Evolutionary conservation across 2,797 vertebrate genomes (phyloP).

Genomic region (Pelodytes ibericus): DNA sequence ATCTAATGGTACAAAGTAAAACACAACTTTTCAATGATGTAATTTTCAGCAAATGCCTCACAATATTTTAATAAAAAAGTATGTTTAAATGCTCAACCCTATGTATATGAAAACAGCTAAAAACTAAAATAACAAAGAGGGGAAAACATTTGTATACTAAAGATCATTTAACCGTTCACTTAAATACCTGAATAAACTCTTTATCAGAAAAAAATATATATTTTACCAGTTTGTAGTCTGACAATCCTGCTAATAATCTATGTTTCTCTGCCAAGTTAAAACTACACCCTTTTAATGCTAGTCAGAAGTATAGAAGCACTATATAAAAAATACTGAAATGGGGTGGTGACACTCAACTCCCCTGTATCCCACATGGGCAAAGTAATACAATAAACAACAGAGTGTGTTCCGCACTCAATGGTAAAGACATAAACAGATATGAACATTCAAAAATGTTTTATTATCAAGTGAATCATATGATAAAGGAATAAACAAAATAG

Average conservation of each 20-base stretch:
- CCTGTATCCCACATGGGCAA: too few relatives aligned
- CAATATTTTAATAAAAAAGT: not conserved
- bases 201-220: not conserved
- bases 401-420: not conserved
- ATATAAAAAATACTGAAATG: too few relatives aligned
- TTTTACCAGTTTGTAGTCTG: not conserved
- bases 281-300: not conserved
- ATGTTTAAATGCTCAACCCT: not conserved
- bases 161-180: not conserved
- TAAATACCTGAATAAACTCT: not conserved
- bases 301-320: not conserved
- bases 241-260: conserved; percentile 22
- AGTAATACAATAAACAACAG: not conserved
- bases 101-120: not conserved
- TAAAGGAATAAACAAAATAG: too few relatives aligned
- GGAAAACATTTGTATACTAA: not conserved
- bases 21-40: too few relatives aligned
- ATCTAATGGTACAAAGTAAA: not conserved
- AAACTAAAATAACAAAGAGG: not conserved
- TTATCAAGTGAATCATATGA: too few relatives aligned
- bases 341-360: too few relatives aligned
- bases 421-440: too few relatives aligned
- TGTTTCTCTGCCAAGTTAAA: conserved; percentile 7
- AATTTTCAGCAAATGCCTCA: not conserved
- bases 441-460: too few relatives aligned